Conservation (phyloP, 2,797 vertebrate species). For the Eidolon dupreanum region DNA sequence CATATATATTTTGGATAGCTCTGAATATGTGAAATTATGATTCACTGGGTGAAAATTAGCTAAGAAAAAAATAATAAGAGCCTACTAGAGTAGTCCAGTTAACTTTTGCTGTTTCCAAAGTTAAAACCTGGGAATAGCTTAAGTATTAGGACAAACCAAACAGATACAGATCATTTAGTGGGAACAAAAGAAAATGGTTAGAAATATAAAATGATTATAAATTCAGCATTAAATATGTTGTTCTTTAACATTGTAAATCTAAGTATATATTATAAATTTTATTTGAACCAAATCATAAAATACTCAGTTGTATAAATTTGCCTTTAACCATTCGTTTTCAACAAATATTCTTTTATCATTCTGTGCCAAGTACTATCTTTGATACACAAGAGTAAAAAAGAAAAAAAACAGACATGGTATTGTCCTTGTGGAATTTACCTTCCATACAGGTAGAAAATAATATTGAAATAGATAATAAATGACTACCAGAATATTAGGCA, state of each 20-base stretch:
- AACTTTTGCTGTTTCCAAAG: slow-evolving; percentile 43
- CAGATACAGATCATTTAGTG: not conserved
- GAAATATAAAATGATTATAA: not conserved
- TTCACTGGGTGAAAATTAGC: slow-evolving; percentile 12
- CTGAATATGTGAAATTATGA: slow-evolving; percentile 26
- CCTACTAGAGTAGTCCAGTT: not conserved
- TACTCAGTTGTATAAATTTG: not conserved
- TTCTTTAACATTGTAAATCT: not conserved
- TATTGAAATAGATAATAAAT: slow-evolving; percentile 40
- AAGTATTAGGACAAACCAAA: slow-evolving; percentile 12
- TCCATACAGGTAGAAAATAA: slow-evolving; percentile 37
- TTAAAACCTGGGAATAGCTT: slow-evolving; percentile 18
- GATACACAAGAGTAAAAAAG: not conserved
- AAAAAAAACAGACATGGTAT: not conserved
- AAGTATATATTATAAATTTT: slow-evolving; percentile 26
- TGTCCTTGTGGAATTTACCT: not conserved
- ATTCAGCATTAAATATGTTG: slow-evolving; percentile 5
- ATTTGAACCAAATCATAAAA: slow-evolving; percentile 54
- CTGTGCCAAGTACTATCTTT: slow-evolving; percentile 7
- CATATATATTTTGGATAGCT: slow-evolving; percentile 22
- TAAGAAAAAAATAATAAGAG: slow-evolving; percentile 18
- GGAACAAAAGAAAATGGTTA: slow-evolving; percentile 37
- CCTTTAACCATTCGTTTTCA: slow-evolving; percentile 28
- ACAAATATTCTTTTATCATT: slow-evolving; percentile 43
- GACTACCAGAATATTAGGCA: not conserved